Percentiles rank a stretch among this genome's conserved stretches.
These are phyloP conservation scores for Chaetodon trifasciatus DNA, from an alignment of 2,797 vertebrate genomes.

Conservation along the genomic window DNA sequence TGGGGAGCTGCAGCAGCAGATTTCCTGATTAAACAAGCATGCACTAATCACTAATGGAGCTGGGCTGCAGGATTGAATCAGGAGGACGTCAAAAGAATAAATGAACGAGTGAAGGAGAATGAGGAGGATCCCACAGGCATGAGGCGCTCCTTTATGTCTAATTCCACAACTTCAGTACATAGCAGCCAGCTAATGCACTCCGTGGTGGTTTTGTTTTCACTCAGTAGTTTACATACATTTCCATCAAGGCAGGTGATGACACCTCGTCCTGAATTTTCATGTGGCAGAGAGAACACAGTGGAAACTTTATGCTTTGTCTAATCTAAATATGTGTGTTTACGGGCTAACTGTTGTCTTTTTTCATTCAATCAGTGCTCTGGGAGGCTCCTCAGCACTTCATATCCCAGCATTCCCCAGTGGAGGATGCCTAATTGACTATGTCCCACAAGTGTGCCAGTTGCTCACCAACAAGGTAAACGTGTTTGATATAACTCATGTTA, in stretches of 20 bases:
- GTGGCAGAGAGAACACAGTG: neutral
- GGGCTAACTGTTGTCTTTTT: conserved; percentile 21
- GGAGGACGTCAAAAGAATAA: conserved; percentile 63
- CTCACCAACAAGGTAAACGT: conserved; percentile 95
- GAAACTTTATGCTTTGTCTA: neutral
- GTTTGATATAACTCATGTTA: neutral
- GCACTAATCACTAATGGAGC: conserved; percentile 74
- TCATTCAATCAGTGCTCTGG: conserved; percentile 89
- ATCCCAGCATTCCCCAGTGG: conserved; percentile 97
- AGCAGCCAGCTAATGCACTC: conserved; percentile 8
- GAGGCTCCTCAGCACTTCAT: conserved; percentile 96
- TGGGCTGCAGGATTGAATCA: conserved; percentile 64
- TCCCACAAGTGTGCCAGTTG: conserved; percentile 97
- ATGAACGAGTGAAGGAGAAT: conserved; percentile 51
- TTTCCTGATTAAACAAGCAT: conserved; percentile 79
- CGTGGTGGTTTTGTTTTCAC: neutral
- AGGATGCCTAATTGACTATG: conserved; percentile 98
- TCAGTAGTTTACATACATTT: conserved; percentile 15
- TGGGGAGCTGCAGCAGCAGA: conserved; percentile 67
- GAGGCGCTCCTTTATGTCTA: conserved; percentile 38
- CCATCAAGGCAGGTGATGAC: neutral
- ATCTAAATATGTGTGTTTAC: conserved; percentile 6
- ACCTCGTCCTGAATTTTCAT: neutral
- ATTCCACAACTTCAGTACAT: conserved; percentile 35
- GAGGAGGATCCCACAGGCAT: conserved; percentile 47